Base-by-base conservation (phyloP, 2,113 vertebrate genomes). In the Myrmecobius fasciatus region DNA sequence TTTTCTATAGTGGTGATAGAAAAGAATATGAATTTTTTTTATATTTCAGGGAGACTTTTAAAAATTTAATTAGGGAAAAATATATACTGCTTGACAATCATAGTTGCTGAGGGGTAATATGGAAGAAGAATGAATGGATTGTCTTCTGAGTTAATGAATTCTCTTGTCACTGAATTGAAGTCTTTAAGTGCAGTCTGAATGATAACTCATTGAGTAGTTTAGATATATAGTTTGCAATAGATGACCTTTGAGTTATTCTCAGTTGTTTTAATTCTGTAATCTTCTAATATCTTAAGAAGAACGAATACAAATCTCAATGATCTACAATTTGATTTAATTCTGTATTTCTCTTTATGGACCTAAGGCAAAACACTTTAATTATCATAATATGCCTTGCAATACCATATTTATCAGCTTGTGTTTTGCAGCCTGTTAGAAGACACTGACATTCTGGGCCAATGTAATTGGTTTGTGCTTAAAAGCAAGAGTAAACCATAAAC, bases 381-480 rank as follows among this genome's bases (percentile, higher is more conserved):
- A 60, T 54, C 96, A 89, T 51, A 89, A 49, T 89, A 89, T 95
- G 53, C 48, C 96, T 95, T 95, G 31, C 48, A 88, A 52, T 95
- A 95, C 89, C 46, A 22, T 91, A 88, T 96, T 96, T 92, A 97
- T 97, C 96, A 94, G 47, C 53, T 96, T 98, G 92, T 97, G 0
- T 95, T 97, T 94, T 96, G 94, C 94, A 96, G 93, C 93, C 94
- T 98, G 96, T 96, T 96, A 96, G 97, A 97, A 97, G 95, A 95
- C 96, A 94, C 95, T 97, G 91, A 97, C 98, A 94, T 92, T 52
- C 94, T 89, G 97, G 96, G 91, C 97, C 97, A 93, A 96, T 98
- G 92, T 98, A 99, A 99, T 98, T 99, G 98, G 96, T 98, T 98
- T 98, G 94, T 97, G 97, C 92, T 98, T 98, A 92, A 98, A 98